phyloP scores from a whole-genome alignment of 2,797 vertebrate species.

The Melanotaenia parkinsoni region DNA sequence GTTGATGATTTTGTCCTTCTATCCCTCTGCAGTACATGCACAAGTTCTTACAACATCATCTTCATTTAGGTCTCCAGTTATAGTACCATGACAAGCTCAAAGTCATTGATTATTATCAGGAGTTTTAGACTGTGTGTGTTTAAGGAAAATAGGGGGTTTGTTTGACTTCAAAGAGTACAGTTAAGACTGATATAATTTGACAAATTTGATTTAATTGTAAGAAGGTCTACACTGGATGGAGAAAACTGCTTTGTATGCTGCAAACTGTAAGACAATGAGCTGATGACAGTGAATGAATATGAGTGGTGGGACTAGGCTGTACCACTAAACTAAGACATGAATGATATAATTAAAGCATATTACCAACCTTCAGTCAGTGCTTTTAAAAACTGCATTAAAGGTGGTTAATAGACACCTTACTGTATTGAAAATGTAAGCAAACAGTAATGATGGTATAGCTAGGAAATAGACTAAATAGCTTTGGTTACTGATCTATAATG shows the following conservation, averaged over 20 bases:
- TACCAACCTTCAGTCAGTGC: background rate
- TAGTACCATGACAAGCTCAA: background rate
- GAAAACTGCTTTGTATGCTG: background rate
- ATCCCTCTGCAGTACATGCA: background rate
- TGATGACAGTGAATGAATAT: background rate
- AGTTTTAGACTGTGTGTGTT: background rate
- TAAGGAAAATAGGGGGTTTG: background rate
- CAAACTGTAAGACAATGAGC: background rate
- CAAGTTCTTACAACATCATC: background rate
- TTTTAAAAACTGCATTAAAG: background rate
- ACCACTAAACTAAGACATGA: background rate
- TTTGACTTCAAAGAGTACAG: background rate
- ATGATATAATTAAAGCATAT: background rate
- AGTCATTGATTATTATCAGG: background rate
- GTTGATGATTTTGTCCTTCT: background rate
- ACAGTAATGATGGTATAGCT: background rate
- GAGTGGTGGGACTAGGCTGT: background rate
- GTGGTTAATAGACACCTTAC: background rate
- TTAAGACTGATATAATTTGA: background rate
- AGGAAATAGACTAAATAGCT: background rate
- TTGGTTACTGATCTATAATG: background rate
- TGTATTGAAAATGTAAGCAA: background rate
- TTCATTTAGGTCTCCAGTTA: background rate
- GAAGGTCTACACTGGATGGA: background rate
- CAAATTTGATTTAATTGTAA: background rate